These are phyloP conservation scores for Orthosia gothica DNA, from an alignment of 2,888 invertebrate genomes.

Conservation along the genomic window DNA sequence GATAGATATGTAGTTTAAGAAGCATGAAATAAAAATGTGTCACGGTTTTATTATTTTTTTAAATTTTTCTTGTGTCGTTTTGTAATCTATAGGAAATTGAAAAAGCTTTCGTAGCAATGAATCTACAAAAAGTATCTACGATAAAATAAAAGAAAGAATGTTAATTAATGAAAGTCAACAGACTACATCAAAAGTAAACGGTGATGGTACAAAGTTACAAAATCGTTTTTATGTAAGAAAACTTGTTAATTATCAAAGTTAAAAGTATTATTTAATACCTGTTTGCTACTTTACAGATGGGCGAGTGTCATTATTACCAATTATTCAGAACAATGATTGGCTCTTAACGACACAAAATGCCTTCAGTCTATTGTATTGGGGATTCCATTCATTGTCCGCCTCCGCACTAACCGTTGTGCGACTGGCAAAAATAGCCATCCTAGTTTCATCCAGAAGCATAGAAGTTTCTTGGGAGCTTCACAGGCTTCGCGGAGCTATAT, in stretches of 20 bases:
- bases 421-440: too few species aligned
- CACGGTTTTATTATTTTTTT: too few species aligned
- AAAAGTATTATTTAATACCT: neutral
- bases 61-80: too few species aligned
- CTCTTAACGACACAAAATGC: neutral
- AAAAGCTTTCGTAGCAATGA: neutral
- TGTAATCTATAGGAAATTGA: neutral
- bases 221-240: neutral
- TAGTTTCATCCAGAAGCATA: too few species aligned
- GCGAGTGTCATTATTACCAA: neutral
- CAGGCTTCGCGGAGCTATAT: too few species aligned
- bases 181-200: neutral
- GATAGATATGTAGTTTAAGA: too few species aligned
- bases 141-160: neutral
- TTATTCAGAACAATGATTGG: constrained; percentile 3
- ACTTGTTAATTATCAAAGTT: constrained; percentile 4
- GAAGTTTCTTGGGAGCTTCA: too few species aligned
- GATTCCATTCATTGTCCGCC: neutral
- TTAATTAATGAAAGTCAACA: constrained; percentile 19
- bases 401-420: neutral
- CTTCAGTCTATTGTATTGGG: neutral
- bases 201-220: neutral
- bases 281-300: neutral
- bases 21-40: too few species aligned
- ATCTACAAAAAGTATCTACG: neutral